These are phyloP conservation scores for Sebastes melanostomus DNA, from an alignment of 2,797 vertebrate species.

Conservation along the genomic window DNA sequence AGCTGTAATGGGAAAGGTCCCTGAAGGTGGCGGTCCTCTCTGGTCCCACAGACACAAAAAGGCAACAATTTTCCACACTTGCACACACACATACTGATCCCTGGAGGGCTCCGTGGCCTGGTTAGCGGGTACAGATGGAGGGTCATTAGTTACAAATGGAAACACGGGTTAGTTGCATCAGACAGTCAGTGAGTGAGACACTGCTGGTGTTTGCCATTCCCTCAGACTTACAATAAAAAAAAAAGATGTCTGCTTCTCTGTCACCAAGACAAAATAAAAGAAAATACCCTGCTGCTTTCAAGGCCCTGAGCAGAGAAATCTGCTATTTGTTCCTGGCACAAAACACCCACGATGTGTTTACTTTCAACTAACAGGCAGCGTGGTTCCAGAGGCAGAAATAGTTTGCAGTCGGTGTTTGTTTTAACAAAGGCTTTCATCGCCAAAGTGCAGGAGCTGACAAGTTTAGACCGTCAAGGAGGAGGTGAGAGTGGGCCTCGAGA, in stretches of 20 bases:
- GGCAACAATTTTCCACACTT: slow-evolving; percentile 18
- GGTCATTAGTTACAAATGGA: slow-evolving; percentile 21
- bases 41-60: slow-evolving; percentile 12
- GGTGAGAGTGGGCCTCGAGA: slow-evolving; percentile 7
- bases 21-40: slow-evolving; percentile 23
- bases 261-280: slow-evolving; percentile 13
- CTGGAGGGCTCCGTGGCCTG: neutral
- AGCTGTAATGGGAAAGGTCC: slow-evolving; percentile 44
- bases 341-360: slow-evolving; percentile 48
- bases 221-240: neutral
- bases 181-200: neutral
- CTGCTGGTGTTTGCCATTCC: neutral
- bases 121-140: slow-evolving; percentile 19
- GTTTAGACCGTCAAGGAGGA: slow-evolving; percentile 3
- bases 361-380: slow-evolving; percentile 30
- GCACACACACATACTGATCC: slow-evolving; percentile 13
- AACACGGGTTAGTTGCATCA: slow-evolving; percentile 4
- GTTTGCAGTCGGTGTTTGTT: slow-evolving; percentile 39
- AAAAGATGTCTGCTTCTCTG: slow-evolving; percentile 9
- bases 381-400: slow-evolving; percentile 26
- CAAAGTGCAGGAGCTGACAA: slow-evolving; percentile 43
- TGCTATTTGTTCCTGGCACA: slow-evolving; percentile 22
- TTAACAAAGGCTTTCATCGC: slow-evolving; percentile 38
- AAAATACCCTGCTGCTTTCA: slow-evolving; percentile 25
- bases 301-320: slow-evolving; percentile 21